These are phyloP conservation scores for Vanessa atalanta DNA, from an alignment of 1,140 invertebrate species.

Conservation along the genomic window DNA sequence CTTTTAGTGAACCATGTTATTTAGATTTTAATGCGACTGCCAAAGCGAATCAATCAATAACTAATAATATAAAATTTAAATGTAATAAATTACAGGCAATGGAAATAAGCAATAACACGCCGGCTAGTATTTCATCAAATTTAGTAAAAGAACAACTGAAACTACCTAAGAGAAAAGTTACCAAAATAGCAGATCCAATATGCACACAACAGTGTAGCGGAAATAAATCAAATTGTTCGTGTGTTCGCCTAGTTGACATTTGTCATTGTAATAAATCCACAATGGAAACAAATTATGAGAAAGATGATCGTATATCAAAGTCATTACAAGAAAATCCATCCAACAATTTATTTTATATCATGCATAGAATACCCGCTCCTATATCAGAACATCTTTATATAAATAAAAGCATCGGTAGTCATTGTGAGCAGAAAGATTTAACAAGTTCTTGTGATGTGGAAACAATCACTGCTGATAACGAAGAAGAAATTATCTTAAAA, in stretches of 20 bases:
- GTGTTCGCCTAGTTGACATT: constrained; percentile 52
- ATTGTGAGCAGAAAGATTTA: background rate
- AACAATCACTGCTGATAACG: constrained; percentile 28
- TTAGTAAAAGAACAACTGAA: background rate
- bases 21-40: constrained; percentile 23
- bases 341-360: constrained; percentile 54
- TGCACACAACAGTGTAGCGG: constrained; percentile 52
- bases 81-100: background rate
- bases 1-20: constrained; percentile 13
- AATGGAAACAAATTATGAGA: constrained; percentile 43
- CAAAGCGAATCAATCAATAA: constrained; percentile 7
- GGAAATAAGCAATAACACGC: background rate
- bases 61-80: background rate
- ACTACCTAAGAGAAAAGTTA: background rate
- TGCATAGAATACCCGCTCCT: constrained; percentile 37
- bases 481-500: constrained; percentile 52
- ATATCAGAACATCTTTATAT: constrained; percentile 35
- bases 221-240: constrained; percentile 62
- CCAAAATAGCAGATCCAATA: background rate
- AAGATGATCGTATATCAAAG: constrained; percentile 52
- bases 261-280: constrained; percentile 59
- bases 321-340: constrained; percentile 29
- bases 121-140: background rate
- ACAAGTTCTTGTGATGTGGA: constrained; percentile 23
- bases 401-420: background rate